phyloP scores from a whole-genome alignment of 2,797 vertebrate species.

The Spondyliosoma cantharus region DNA sequence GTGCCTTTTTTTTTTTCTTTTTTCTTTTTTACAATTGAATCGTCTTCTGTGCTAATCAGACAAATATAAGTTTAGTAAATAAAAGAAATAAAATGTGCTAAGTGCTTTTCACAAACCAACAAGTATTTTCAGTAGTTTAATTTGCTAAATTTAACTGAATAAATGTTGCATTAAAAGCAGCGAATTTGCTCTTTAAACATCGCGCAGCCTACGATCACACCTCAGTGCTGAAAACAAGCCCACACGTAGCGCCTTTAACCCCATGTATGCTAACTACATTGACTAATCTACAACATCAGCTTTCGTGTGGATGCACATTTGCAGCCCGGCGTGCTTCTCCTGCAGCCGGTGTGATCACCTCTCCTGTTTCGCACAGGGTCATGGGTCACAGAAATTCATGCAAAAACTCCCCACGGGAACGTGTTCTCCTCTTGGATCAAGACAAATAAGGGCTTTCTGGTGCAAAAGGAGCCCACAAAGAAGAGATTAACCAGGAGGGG shows the following conservation, averaged over 20 bases:
- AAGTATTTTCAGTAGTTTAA: background rate
- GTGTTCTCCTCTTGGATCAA: conserved; percentile 13
- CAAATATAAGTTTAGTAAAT: conserved; percentile 2
- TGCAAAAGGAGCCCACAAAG: conserved; percentile 40
- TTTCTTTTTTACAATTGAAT: background rate
- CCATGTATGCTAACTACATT: conserved; percentile 16
- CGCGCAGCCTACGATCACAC: conserved; percentile 25
- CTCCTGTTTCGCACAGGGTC: conserved; percentile 62
- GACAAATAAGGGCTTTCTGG: conserved; percentile 10
- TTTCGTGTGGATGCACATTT: conserved; percentile 42
- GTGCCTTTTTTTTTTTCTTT: conserved; percentile 3
- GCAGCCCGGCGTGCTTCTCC: conserved; percentile 46
- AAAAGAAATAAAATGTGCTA: background rate
- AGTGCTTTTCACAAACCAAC: background rate
- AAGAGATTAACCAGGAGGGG: conserved; percentile 10
- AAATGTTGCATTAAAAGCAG: conserved; percentile 44
- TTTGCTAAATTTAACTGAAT: background rate
- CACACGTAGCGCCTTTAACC: conserved; percentile 21
- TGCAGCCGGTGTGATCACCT: conserved; percentile 45
- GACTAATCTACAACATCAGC: conserved; percentile 41
- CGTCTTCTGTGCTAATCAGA: conserved; percentile 6
- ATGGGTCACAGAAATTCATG: conserved; percentile 59
- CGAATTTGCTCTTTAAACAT: conserved; percentile 13
- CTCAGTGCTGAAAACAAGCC: conserved; percentile 31
- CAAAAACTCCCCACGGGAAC: conserved; percentile 28